Conservation (phyloP, 2,113 vertebrate genomes). For the Campylomormyrus numenius region DNA sequence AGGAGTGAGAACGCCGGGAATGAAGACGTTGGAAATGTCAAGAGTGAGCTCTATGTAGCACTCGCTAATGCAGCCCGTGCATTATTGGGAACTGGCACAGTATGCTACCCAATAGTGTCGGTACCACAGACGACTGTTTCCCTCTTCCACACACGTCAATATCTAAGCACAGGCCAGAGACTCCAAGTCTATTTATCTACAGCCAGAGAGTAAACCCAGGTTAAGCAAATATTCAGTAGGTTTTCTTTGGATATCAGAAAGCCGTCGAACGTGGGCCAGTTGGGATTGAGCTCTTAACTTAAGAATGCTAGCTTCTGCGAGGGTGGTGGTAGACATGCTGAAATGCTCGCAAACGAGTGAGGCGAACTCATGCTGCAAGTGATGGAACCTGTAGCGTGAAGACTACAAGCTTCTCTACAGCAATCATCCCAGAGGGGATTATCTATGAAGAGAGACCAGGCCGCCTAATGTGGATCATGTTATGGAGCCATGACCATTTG, state of each 20-base stretch:
- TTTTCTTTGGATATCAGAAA: background rate
- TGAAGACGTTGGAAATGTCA: constrained; percentile 20
- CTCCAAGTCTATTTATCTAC: constrained; percentile 25
- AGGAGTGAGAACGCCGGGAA: constrained; percentile 8
- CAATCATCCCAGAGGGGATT: background rate
- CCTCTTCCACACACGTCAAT: constrained; percentile 22
- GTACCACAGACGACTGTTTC: background rate
- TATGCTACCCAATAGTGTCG: background rate
- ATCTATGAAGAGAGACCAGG: background rate
- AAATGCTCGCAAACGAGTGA: background rate
- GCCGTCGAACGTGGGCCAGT: background rate
- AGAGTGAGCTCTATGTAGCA: constrained; percentile 16
- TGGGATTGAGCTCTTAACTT: background rate
- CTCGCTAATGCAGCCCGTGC: background rate
- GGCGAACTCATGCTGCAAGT: background rate
- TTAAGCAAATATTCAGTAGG: background rate
- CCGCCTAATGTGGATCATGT: background rate
- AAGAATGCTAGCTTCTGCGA: background rate
- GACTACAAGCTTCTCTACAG: background rate
- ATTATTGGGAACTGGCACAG: constrained; percentile 26
- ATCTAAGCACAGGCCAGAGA: constrained; percentile 23
- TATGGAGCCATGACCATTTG: background rate
- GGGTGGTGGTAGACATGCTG: background rate
- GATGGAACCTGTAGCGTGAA: background rate
- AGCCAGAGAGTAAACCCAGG: constrained; percentile 12